Conservation (phyloP, 1,140 invertebrate genomes). For the Sitobion miscanthi region DNA sequence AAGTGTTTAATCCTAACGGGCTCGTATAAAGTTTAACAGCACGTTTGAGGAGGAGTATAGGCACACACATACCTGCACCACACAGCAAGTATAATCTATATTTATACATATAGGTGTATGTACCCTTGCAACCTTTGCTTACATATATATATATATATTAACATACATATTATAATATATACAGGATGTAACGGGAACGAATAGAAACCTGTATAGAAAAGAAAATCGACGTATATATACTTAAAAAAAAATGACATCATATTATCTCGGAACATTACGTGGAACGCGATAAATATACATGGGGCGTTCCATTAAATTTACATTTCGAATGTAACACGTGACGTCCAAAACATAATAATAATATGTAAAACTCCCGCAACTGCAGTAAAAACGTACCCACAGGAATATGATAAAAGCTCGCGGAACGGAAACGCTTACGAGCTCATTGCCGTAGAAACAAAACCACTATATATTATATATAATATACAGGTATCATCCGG, state of each 20-base stretch:
- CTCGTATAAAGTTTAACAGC: background rate
- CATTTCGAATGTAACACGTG: constrained; percentile 17
- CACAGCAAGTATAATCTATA: background rate
- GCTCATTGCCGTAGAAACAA: constrained; percentile 29
- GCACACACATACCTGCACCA: no score
- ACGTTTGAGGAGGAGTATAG: background rate
- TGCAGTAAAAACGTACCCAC: constrained; percentile 40
- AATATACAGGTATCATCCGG: background rate
- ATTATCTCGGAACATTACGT: background rate
- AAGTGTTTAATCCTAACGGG: background rate
- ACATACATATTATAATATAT: background rate
- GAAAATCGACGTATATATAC: background rate
- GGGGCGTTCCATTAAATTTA: constrained; percentile 8
- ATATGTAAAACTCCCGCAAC: constrained; percentile 16
- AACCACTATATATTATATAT: constrained; percentile 26
- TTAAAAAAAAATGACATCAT: constrained; percentile 16
- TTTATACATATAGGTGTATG: background rate
- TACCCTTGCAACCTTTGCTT: background rate
- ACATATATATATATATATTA: background rate
- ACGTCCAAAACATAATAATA: constrained; percentile 29
- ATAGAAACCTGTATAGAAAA: background rate
- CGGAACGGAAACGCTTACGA: constrained; percentile 35
- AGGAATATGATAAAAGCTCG: constrained; percentile 40
- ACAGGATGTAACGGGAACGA: background rate
- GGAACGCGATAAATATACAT: constrained; percentile 10